Evolutionary conservation across 2,797 vertebrate genomes (phyloP).

Genomic region (Dendrocincla fuliginosa): DNA sequence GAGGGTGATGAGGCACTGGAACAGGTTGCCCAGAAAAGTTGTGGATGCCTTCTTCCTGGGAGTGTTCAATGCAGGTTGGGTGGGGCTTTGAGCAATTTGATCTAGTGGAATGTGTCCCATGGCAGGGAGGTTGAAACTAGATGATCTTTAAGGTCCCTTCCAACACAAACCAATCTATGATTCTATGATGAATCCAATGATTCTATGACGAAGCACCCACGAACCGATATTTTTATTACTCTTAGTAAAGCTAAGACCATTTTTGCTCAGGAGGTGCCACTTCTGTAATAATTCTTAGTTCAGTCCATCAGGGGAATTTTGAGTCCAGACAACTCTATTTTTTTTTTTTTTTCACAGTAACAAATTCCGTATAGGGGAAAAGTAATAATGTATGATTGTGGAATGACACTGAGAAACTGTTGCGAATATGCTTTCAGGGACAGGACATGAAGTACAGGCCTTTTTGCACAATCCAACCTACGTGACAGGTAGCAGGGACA

Average conservation of each 20-base stretch:
- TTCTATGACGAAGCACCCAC: not conserved
- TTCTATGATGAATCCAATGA: not conserved
- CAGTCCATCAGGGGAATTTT: not conserved
- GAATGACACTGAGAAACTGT: not conserved
- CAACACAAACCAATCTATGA: not conserved
- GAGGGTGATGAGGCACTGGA: not conserved
- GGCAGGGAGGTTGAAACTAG: not conserved
- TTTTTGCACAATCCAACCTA: no score
- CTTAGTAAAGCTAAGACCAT: not conserved
- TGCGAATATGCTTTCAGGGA: no score
- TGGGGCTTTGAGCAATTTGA: not conserved
- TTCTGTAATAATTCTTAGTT: not conserved
- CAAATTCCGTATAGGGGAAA: not conserved
- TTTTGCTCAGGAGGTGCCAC: not conserved
- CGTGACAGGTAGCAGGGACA: no score
- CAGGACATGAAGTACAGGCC: no score
- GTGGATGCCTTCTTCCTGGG: not conserved
- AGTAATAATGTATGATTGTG: not conserved
- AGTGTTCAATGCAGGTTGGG: not conserved
- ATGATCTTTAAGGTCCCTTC: not conserved
- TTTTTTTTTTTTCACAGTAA: not conserved
- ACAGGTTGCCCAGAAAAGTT: not conserved
- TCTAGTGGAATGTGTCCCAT: not conserved
- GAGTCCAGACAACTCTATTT: rapidly evolving
- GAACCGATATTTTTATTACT: not conserved